These are phyloP conservation scores for Ostrea edulis DNA, from an alignment of 1,140 invertebrate species.

Conservation along the genomic window DNA sequence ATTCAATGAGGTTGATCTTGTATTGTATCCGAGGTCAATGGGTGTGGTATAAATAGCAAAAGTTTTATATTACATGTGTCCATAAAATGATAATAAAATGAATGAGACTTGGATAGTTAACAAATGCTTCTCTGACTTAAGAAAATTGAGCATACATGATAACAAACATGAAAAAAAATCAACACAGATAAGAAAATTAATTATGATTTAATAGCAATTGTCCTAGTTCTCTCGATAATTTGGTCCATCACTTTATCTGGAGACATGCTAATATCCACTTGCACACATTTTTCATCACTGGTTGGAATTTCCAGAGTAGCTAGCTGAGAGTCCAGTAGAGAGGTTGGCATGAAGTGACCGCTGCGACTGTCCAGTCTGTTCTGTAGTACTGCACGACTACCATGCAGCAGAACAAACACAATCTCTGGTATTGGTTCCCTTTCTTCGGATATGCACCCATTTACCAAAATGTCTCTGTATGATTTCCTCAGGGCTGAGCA, in stretches of 20 bases:
- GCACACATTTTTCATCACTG: background rate
- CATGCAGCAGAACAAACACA: conserved; percentile 64
- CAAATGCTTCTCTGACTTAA: too few relatives aligned
- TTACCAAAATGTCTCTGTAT: conserved; percentile 63
- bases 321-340: conserved; percentile 66
- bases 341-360: conserved; percentile 69
- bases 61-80: too few relatives aligned
- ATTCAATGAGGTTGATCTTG: too few relatives aligned
- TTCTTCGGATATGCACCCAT: conserved; percentile 22
- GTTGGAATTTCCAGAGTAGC: conserved; percentile 63
- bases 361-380: conserved; percentile 53
- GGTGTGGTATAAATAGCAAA: too few relatives aligned
- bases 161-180: too few relatives aligned
- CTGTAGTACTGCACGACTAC: conserved; percentile 52
- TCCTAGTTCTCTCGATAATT: conserved; percentile 11
- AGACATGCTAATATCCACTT: conserved; percentile 10
- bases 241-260: background rate
- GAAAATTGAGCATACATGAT: too few relatives aligned
- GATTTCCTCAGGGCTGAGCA: conserved; percentile 69
- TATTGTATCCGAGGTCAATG: too few relatives aligned
- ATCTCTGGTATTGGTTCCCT: background rate
- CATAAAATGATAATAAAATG: too few relatives aligned
- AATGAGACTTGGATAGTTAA: too few relatives aligned
- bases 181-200: background rate
- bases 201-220: background rate